phyloP scores from a whole-genome alignment of 2,797 vertebrate species.

The Knipowitschia caucasica region DNA sequence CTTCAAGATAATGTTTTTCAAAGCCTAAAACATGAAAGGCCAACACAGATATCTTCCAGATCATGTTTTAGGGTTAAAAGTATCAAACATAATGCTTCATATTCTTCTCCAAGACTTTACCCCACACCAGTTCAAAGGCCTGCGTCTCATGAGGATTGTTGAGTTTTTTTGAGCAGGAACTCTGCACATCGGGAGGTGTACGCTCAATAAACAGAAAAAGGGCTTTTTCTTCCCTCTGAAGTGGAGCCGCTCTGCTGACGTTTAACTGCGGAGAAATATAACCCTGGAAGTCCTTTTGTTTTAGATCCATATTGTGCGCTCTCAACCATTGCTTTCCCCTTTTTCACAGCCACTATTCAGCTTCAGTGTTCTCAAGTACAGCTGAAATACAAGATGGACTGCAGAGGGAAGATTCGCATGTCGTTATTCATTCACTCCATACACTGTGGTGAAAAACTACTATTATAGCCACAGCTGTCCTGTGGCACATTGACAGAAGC shows the following conservation, averaged over 20 bases:
- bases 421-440: too few species aligned
- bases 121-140: constrained; percentile 1
- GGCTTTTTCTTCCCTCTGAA: constrained; percentile 7
- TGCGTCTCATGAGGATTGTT: constrained; percentile 16
- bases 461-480: too few species aligned
- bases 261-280: constrained; percentile 33
- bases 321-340: background rate
- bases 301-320: constrained; percentile 16
- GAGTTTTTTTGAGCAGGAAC: constrained; percentile 8
- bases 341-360: constrained; percentile 30
- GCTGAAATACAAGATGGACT: constrained; percentile 22
- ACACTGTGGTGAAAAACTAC: too few species aligned
- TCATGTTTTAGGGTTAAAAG: too few species aligned
- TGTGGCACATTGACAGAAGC: too few species aligned
- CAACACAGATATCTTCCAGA: too few species aligned
- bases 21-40: too few species aligned
- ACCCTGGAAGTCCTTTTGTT: constrained; percentile 29
- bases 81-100: too few species aligned
- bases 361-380: constrained; percentile 9
- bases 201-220: constrained; percentile 15
- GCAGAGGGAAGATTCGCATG: too few species aligned
- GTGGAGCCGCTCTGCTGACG: constrained; percentile 6
- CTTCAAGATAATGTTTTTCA: too few species aligned
- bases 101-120: too few species aligned
- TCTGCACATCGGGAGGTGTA: background rate